Evolutionary conservation across 2,888 invertebrate genomes (phyloP), one percentile per base, ranked within the genome.

Genomic region (Leistus spinibarbis): DNA sequence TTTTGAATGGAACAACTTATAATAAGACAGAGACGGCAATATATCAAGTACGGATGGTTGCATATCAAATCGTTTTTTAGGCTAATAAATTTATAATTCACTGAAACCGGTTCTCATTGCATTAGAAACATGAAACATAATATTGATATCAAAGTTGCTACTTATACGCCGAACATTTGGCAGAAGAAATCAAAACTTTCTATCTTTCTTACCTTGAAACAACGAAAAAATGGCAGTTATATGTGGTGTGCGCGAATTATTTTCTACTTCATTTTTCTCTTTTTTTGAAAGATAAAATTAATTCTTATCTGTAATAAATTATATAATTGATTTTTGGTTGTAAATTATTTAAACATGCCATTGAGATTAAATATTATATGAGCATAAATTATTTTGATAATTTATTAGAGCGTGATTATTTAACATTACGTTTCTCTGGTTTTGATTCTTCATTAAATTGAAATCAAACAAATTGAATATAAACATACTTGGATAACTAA

Each of bases 61-160:
- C 70, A 23, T 70, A 70, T 40, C 22, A 54, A 23, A 64, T 71
- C 27, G 20, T 70, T 83, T 84, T 84, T 84, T 84, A 83, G 84
- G 83, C 82, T 83, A 83, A 40, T 40, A 40, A 40, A 83, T 84
- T 83, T 84, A 83, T 83, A 82, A 84, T 84, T 85, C 84, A 84
- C 83, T 83, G 82, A 84, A 71, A 84, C 85, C 84, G 84, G 84
- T 85, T 76, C 64, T 69, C 56, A 80, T 78, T 80, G 83, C 80
- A 82, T 84, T 84, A 84, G 84, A 83, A 84, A 78, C 76, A 77
- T 75, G 79, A 80, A 80, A 82, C 82, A 82, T 80, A 82, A 83
- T 83, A 82, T 82, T 80, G 81, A 81, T 81, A 83, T 83, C 83
- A 84, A 83, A 83, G 82, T 83, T 81, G 81, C 81, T 80, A 81